phyloP scores from a whole-genome alignment of 35 echinoderm and acorn worm genomes.

The Ptychodera flava region DNA sequence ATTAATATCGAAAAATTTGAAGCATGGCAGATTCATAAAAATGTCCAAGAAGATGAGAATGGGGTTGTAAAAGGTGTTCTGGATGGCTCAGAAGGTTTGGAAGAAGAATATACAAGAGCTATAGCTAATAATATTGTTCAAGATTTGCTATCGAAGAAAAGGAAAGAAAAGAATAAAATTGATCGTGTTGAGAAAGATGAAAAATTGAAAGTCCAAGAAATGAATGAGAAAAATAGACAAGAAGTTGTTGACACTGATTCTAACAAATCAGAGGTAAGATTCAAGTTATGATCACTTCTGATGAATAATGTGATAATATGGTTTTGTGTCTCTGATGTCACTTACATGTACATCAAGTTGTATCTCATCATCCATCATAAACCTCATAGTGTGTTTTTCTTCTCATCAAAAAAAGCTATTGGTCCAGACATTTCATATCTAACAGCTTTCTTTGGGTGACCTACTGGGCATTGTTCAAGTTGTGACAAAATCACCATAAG shows the following conservation, averaged over 20 bases:
- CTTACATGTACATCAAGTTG: too few species aligned
- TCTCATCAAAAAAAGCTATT: too few species aligned
- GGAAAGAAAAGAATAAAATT: conserved; percentile 10
- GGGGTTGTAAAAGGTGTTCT: neutral
- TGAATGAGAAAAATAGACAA: neutral
- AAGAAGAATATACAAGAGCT: conserved; percentile 46
- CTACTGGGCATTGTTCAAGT: too few species aligned
- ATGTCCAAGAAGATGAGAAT: neutral
- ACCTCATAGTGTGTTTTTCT: too few species aligned
- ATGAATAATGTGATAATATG: too few species aligned
- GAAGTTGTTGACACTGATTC: neutral
- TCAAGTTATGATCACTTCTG: too few species aligned
- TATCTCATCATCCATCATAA: too few species aligned
- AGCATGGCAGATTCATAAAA: conserved; percentile 23
- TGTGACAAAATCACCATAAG: too few species aligned
- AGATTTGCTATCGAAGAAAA: conserved; percentile 30
- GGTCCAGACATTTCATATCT: too few species aligned
- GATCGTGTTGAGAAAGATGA: neutral
- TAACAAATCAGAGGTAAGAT: neutral
- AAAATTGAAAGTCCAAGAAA: neutral
- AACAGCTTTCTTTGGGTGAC: too few species aligned
- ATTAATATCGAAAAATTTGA: conserved; percentile 38
- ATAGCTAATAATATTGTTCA: conserved; percentile 54
- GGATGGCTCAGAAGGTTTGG: conserved; percentile 22
- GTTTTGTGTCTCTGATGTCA: too few species aligned